Conservation (phyloP, 2,797 vertebrate species). For the Aphelocoma californica region DNA sequence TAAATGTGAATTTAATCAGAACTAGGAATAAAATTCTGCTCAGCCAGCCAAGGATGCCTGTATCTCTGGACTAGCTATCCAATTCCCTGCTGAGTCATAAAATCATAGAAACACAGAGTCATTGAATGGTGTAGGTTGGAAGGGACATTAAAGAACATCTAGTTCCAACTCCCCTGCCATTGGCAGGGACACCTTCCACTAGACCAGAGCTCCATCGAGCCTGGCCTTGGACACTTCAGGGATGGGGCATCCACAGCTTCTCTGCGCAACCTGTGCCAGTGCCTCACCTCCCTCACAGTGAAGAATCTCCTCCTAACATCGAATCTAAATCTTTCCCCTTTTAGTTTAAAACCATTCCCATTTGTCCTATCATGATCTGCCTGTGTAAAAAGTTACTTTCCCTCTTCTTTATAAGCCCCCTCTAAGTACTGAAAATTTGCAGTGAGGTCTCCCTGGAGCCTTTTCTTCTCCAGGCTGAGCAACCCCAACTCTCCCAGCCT, state of each 20-base stretch:
- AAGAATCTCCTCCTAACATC: not conserved
- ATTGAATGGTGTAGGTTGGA: not conserved
- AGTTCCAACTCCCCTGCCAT: not conserved
- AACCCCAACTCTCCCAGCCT: not conserved
- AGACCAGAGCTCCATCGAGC: not conserved
- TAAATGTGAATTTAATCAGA: not conserved
- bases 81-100: not conserved
- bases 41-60: not conserved
- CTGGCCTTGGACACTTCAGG: not conserved
- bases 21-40: not conserved
- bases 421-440: not conserved
- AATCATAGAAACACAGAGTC: not conserved
- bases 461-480: not conserved
- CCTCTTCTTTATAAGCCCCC: not conserved
- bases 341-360: not conserved
- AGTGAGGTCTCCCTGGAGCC: not conserved
- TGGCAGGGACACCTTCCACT: not conserved
- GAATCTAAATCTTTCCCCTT: not conserved
- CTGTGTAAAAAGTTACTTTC: not conserved
- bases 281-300: not conserved
- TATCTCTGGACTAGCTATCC: not conserved
- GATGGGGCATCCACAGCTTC: not conserved
- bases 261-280: not conserved
- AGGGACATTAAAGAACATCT: not conserved
- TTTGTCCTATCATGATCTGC: not conserved